Base-by-base conservation (phyloP, 2,797 vertebrate species). In the Gymnoscopelus microlampas region DNA sequence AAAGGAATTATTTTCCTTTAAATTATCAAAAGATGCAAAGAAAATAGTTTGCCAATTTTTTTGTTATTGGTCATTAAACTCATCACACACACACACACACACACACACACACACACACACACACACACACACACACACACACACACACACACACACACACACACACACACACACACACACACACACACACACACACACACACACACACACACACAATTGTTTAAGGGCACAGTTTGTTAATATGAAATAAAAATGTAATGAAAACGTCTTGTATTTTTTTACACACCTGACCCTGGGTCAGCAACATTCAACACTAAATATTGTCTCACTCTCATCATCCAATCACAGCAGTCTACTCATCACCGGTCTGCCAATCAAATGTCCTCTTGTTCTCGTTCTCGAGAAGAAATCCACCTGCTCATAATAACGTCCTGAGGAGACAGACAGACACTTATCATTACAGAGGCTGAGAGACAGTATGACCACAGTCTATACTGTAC, bases 361-460 rank as follows among this genome's bases (percentile, higher is more conserved):
- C 39, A 44, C 12, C 26, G n/a, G 1, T 66, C n/a, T 6, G 66
- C 63, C 63, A 61, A 51, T 92, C 80, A 92, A 70, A 89, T 53
- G 70, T 96, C 94, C 0, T 96, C 95, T 56, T 93, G 95, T 63
- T 97, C 95, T 69, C 96, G 93, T 75, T 97, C 96, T 61, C 87
- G 93, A 57, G 96, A 96, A 61, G 96, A 96, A 70, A 97, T 93
- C 96, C 96, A 97, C 1, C 96, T 91, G 80, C 77, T 94, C 35
- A 96, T 83, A 11, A 97, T 93, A 73, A 96, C 86, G 74, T 96
- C 95, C 96, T 97, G 88, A 51, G 80, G 86, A 93, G 19, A 70
- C 7, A 44, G 39, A 35, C 39, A 19, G 51, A 5, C 3, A 51
- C 12, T 14, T 23, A 26, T 6, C 39, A 44, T 44, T 44, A 64